Conservation (phyloP, 2,888 invertebrate genomes). For the Acleris sparsana region DNA sequence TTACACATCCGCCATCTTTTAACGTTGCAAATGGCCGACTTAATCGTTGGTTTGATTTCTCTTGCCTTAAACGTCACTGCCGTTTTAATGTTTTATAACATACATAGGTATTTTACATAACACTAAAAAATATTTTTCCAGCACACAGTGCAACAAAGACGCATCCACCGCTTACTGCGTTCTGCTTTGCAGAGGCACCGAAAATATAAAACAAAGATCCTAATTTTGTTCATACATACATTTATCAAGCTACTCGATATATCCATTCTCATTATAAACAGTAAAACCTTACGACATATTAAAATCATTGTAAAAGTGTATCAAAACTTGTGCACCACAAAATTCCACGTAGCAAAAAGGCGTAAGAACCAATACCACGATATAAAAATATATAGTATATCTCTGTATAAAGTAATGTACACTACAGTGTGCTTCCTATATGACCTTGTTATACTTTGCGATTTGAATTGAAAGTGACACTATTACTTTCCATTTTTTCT, state of each 20-base stretch:
- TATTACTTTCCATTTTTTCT: background rate
- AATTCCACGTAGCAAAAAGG: constrained; percentile 61
- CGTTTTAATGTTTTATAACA: no score
- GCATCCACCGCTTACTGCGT: background rate
- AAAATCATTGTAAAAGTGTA: constrained; percentile 64
- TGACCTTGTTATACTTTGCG: constrained; percentile 23
- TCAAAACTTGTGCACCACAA: constrained; percentile 58
- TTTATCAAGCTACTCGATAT: constrained; percentile 17
- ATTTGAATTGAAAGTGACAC: constrained; percentile 23
- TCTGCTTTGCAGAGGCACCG: background rate
- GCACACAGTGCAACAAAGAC: background rate
- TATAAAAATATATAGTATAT: constrained; percentile 70
- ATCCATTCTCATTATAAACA: constrained; percentile 11
- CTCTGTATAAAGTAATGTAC: constrained; percentile 47
- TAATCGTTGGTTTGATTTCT: no score
- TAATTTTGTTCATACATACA: constrained; percentile 14
- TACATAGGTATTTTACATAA: no score
- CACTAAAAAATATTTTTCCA: no score
- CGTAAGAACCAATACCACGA: constrained; percentile 62
- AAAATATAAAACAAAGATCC: constrained; percentile 1
- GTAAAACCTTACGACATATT: constrained; percentile 26
- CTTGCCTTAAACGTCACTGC: no score
- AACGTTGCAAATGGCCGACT: no score
- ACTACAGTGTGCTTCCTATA: constrained; percentile 30
- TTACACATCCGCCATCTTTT: no score